A percentile compares a stretch with the other conserved stretches of the same genome.
Evolutionary conservation across 1,140 invertebrate genomes (phyloP).

Genomic region (Temnothorax longispinosus): DNA sequence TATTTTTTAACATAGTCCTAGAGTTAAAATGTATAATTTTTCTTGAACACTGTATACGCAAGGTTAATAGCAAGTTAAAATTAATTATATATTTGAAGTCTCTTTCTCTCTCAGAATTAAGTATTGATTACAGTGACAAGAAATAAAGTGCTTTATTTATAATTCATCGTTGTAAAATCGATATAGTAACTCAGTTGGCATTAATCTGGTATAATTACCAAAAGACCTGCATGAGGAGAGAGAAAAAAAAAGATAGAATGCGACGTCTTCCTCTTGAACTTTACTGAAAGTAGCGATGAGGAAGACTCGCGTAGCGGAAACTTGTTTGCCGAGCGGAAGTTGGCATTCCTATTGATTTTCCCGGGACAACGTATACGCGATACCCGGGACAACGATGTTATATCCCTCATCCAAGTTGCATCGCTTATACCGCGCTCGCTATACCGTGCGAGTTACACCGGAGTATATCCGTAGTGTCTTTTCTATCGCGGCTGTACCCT

Average conservation of each 20-base stretch:
- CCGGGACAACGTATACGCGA: slow-evolving; percentile 51
- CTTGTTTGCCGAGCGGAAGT: slow-evolving; percentile 58
- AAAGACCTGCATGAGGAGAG: too few species aligned
- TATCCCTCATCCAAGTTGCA: slow-evolving; percentile 59
- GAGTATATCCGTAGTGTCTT: slow-evolving; percentile 6
- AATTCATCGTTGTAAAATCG: neutral
- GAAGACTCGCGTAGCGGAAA: slow-evolving; percentile 43
- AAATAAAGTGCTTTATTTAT: slow-evolving; percentile 7
- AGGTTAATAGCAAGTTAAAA: neutral
- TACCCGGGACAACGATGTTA: slow-evolving; percentile 58
- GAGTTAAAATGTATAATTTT: neutral
- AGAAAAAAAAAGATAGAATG: neutral
- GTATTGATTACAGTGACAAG: slow-evolving; percentile 1
- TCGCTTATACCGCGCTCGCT: slow-evolving; percentile 49
- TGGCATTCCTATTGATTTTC: slow-evolving; percentile 56
- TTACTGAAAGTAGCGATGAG: slow-evolving; percentile 5
- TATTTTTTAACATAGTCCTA: neutral
- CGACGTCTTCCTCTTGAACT: slow-evolving; percentile 3
- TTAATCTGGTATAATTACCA: slow-evolving; percentile 48
- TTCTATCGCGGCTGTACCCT: slow-evolving; percentile 54
- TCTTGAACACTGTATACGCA: neutral
- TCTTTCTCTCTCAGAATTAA: neutral
- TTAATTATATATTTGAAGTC: neutral
- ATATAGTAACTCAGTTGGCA: slow-evolving; percentile 12
- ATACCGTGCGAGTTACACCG: neutral